Evolutionary conservation across 2,113 vertebrate species (phyloP).

Genomic region (Coryphaenoides rupestris): DNA sequence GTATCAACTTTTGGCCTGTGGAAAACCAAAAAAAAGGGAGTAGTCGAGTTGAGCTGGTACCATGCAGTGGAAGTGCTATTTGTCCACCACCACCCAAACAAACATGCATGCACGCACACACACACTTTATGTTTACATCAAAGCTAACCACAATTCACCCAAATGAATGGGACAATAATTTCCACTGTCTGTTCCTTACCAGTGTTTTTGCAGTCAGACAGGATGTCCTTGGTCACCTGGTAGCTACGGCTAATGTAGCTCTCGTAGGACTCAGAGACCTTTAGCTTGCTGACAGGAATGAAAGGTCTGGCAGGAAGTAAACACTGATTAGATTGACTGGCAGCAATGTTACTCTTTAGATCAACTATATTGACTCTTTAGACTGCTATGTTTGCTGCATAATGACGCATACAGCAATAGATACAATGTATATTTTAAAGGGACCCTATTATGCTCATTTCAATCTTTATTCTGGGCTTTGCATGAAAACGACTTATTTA

Average conservation of each 20-base stretch:
- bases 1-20: too few species aligned
- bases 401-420: too few species aligned
- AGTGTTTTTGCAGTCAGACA: conserved; percentile 88
- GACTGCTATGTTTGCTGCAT: too few species aligned
- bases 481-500: too few species aligned
- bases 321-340: neutral
- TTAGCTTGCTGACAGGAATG: conserved; percentile 86
- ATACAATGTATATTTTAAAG: too few species aligned
- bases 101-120: neutral
- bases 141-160: neutral
- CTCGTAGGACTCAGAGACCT: conserved; percentile 89
- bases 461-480: too few species aligned
- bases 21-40: too few species aligned
- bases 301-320: conserved; percentile 80
- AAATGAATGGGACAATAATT: neutral
- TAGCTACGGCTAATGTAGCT: conserved; percentile 90
- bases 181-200: conserved; percentile 63
- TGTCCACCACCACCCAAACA: conserved; percentile 7
- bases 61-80: too few species aligned
- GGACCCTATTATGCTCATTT: too few species aligned
- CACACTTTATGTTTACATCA: neutral
- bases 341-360: too few species aligned
- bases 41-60: too few species aligned
- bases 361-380: too few species aligned
- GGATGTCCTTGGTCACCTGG: conserved; percentile 94